phyloP scores from a whole-genome alignment of 92 coral and sea anemone species.

The Pocillopora meandrina region DNA sequence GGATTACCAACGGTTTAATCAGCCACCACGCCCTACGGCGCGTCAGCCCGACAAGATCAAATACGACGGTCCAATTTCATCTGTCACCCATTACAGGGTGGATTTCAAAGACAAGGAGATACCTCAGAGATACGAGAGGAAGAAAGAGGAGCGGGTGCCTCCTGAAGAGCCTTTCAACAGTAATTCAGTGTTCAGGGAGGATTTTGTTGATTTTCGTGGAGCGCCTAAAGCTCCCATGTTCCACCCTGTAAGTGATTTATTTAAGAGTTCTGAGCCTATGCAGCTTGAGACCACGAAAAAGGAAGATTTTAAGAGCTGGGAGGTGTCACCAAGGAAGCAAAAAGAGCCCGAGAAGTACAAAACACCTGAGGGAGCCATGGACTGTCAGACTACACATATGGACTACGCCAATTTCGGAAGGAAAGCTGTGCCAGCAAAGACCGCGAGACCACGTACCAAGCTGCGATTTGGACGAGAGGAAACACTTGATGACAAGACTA shows the following conservation, averaged over 20 bases:
- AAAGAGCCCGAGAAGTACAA: conserved; percentile 81
- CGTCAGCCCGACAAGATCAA: conserved; percentile 92
- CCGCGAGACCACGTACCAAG: conserved; percentile 95
- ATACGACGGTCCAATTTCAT: conserved; percentile 62
- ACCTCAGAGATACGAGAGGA: conserved; percentile 71
- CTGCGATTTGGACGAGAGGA: conserved; percentile 91
- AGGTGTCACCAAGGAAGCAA: conserved; percentile 63
- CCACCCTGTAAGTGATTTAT: conserved; percentile 83
- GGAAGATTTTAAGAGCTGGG: conserved; percentile 74
- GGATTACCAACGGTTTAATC: conserved; percentile 84
- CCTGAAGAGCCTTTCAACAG: conserved; percentile 84
- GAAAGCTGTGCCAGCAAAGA: conserved; percentile 86
- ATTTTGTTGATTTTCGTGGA: conserved; percentile 79
- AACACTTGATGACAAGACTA: conserved; percentile 80
- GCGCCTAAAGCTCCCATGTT: conserved; percentile 84
- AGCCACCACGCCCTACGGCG: conserved; percentile 92
- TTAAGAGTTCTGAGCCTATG: conserved; percentile 83
- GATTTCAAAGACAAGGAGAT: conserved; percentile 67
- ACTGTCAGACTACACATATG: conserved; percentile 83
- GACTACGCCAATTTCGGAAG: conserved; percentile 87
- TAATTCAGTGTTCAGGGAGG: conserved; percentile 85
- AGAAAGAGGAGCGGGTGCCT: conserved; percentile 69
- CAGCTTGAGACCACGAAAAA: conserved; percentile 75
- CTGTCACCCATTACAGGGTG: conserved; percentile 56
- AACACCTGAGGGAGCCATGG: conserved; percentile 84